These are phyloP conservation scores for Choristoneura rosaceana DNA, from an alignment of 2,888 invertebrate species.

Conservation along the genomic window DNA sequence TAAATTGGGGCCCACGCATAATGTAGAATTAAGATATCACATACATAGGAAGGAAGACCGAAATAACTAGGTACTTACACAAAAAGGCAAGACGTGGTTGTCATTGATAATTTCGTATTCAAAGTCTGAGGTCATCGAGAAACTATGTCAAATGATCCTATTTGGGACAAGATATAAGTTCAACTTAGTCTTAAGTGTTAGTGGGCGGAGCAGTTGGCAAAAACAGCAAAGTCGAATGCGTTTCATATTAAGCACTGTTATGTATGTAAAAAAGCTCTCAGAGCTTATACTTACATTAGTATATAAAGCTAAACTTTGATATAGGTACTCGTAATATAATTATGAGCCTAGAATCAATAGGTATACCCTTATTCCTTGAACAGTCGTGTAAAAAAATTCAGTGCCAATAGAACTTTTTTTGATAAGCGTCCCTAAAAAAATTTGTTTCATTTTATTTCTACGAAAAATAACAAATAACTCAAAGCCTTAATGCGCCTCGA, in stretches of 20 bases:
- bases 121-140: conserved; percentile 32
- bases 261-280: too few species aligned
- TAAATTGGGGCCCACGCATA: too few species aligned
- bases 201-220: conserved; percentile 29
- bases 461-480: too few species aligned
- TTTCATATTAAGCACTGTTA: neutral
- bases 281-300: too few species aligned
- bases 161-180: conserved; percentile 27
- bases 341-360: too few species aligned
- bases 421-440: too few species aligned
- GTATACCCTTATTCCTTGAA: too few species aligned
- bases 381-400: too few species aligned
- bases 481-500: neutral
- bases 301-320: too few species aligned
- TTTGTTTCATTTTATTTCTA: too few species aligned
- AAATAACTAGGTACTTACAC: conserved; percentile 6
- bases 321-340: too few species aligned
- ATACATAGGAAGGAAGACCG: conserved; percentile 17
- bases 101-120: conserved; percentile 17
- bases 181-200: conserved; percentile 5
- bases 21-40: neutral
- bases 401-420: too few species aligned
- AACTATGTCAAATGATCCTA: conserved; percentile 36
- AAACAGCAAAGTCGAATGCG: conserved; percentile 5
- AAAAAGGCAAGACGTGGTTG: conserved; percentile 29